Percentiles rank a stretch among this genome's conserved stretches.
Conservation (phyloP, 2,113 vertebrate genomes). For the Columba janthina region DNA sequence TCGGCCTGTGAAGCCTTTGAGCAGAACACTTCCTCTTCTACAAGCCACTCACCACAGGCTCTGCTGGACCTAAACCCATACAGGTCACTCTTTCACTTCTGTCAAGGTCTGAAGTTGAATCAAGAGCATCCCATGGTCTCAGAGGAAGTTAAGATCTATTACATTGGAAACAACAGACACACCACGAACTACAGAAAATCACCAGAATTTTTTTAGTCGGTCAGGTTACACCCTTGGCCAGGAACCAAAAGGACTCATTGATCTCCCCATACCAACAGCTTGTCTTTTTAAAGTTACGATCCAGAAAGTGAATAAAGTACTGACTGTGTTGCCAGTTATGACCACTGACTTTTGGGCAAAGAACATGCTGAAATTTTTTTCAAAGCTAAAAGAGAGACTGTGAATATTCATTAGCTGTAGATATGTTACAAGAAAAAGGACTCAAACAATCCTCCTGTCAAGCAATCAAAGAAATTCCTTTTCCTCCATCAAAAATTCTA, state of each 20-base stretch:
- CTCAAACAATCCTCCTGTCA: background rate
- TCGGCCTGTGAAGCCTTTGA: background rate
- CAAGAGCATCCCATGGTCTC: background rate
- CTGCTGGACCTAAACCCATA: background rate
- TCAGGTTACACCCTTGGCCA: background rate
- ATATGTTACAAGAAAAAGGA: background rate
- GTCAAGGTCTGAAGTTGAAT: background rate
- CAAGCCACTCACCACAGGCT: background rate
- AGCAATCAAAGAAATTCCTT: background rate
- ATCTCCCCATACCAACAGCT: background rate
- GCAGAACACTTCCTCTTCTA: background rate
- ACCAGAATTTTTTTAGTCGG: background rate
- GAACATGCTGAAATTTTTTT: background rate
- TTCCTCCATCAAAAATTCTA: background rate
- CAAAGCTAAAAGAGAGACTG: background rate
- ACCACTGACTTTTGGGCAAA: background rate
- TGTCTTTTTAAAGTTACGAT: background rate
- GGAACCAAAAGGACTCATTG: background rate
- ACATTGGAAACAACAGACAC: background rate
- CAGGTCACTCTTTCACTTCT: background rate
- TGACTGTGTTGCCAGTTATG: background rate
- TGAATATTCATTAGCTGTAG: background rate
- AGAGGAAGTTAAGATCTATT: background rate
- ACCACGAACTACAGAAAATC: background rate
- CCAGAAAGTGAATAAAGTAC: background rate